Percentiles rank a stretch among this genome's conserved stretches.
These are phyloP conservation scores for Perccottus glenii DNA, from an alignment of 2,113 vertebrate species.

Conservation along the genomic window DNA sequence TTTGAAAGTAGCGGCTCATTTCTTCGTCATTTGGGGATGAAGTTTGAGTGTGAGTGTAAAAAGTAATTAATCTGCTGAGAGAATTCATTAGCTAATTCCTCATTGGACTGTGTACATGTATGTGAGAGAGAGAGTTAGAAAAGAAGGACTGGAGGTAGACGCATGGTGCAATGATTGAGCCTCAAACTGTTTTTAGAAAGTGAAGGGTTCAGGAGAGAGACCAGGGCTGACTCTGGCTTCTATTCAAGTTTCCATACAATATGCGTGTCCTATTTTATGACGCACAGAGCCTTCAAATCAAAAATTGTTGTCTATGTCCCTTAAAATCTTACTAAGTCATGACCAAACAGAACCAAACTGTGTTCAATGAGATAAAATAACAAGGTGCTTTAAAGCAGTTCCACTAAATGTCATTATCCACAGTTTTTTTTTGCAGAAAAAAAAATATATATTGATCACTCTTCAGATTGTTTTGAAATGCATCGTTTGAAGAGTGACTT, in stretches of 20 bases:
- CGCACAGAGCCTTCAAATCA: too few relatives aligned
- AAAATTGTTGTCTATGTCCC: neutral
- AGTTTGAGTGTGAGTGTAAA: constrained; percentile 51
- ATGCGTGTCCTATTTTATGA: neutral
- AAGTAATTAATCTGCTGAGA: constrained; percentile 72
- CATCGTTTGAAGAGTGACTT: too few relatives aligned
- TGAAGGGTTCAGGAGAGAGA: neutral
- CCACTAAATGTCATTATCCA: neutral
- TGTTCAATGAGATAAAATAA: neutral
- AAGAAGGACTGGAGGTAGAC: constrained; percentile 28
- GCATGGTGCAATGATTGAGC: constrained; percentile 14
- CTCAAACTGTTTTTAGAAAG: constrained; percentile 8
- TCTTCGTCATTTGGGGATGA: constrained; percentile 56
- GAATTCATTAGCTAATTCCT: constrained; percentile 76
- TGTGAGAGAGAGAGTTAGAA: constrained; percentile 33
- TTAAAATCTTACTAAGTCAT: neutral
- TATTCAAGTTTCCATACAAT: constrained; percentile 2
- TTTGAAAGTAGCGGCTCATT: constrained; percentile 65
- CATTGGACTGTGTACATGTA: constrained; percentile 46
- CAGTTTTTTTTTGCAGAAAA: too few relatives aligned
- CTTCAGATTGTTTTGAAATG: too few relatives aligned
- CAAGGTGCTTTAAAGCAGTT: neutral
- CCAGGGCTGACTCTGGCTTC: constrained; percentile 20
- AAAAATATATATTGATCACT: too few relatives aligned
- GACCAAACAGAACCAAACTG: neutral